Evolutionary conservation across 2,797 vertebrate species (phyloP), one percentile per base, ranked within the genome.

Genomic region (Muscicapa comitata): DNA sequence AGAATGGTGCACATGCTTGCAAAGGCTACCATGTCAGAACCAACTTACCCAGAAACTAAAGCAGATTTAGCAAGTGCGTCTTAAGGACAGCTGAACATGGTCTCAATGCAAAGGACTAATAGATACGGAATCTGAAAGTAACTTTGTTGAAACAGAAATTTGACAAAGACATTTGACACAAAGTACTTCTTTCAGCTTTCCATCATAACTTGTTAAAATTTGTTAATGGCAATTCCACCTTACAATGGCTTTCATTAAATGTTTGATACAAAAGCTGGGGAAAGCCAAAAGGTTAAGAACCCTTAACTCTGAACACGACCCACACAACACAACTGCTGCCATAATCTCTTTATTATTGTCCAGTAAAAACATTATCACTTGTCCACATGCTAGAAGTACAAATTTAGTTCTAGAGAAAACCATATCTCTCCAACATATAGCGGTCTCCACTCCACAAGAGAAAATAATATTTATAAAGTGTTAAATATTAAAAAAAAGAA

Each of bases 1-100:
- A 29, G 23, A 37, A 51, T 0, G 2, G 17, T 4, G 11, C 8
- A 9, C 0, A 0, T 15, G 16, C 38, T 2, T 19, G 8, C 35
- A 53, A 47, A 72, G 26, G 13, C 21, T 48, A 13, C 37, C 43
- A 7, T 1, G 1, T 14, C 14, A 9, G 51, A 73, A 76, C 14
- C 33, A 83, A 33, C 35, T 73, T 47, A 42, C 14, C 17, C 19
- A 90, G 54, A 77, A 84, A 11, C 38, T 40, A 72, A 35, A 79
- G 20, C 33, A 77, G n/a, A 77, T 67, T 65, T 67, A 68, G 47
- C 9, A 43, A 72, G 66, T 42, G 5, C 47, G 17, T 65, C n/a
- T 48, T 77, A 55, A 58, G 14, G 38, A 51, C 35, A 86, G 23
- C 7, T 75, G 31, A 85, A 59, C 0, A 1, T 3, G 13, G 10